Conservation (phyloP, 2,113 vertebrate species). For the Edolisoma coerulescens region DNA sequence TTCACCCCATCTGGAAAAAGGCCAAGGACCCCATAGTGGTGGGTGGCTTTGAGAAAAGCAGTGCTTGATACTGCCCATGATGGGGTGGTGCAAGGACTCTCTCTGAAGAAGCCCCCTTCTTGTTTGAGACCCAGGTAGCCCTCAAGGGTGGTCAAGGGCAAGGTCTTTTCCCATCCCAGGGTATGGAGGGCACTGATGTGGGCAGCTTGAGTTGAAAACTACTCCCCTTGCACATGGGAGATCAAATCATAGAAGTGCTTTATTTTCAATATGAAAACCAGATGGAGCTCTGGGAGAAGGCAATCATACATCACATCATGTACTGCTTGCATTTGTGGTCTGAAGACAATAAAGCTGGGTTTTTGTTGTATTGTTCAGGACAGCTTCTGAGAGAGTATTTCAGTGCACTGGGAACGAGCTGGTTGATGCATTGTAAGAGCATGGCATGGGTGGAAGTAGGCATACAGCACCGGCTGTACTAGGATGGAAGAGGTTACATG, state of each 20-base stretch:
- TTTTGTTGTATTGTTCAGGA: background rate
- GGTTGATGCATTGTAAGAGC: background rate
- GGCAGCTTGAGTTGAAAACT: background rate
- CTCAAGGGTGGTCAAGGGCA: background rate
- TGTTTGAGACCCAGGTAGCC: background rate
- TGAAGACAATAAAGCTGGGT: background rate
- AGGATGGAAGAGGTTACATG: background rate
- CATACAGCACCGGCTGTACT: background rate
- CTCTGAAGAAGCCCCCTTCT: background rate
- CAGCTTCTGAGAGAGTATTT: background rate
- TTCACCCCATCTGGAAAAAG: background rate
- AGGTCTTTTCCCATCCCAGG: background rate
- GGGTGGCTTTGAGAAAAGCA: fast-evolving
- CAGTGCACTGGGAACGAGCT: background rate
- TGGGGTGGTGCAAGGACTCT: background rate
- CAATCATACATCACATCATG: background rate
- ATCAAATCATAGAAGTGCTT: background rate
- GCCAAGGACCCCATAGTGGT: fast-evolving
- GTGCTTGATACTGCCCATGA: fast-evolving
- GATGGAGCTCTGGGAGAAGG: background rate
- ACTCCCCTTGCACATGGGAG: background rate
- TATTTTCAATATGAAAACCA: background rate
- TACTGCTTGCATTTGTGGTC: background rate
- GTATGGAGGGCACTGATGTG: too few relatives aligned
- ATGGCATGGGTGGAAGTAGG: background rate